phyloP scores from a whole-genome alignment of 30 jellyfish, hydroid and myxozoan genomes.

The Cassiopea xamachana region DNA sequence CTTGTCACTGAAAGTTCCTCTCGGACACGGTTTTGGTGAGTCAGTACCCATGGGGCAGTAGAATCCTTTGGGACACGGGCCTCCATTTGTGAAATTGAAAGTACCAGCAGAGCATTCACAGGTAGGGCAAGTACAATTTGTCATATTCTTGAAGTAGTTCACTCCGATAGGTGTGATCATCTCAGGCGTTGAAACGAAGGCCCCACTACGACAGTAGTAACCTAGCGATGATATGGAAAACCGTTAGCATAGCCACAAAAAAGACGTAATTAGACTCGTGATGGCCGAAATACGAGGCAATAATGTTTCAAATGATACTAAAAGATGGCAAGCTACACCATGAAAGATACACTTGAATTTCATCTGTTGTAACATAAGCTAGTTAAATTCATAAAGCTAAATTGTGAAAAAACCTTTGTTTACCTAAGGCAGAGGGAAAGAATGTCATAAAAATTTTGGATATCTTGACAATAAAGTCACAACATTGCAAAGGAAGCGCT shows the following conservation, averaged over 20 bases:
- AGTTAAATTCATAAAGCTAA: too few species aligned
- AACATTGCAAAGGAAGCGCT: too few species aligned
- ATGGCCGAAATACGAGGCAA: too few species aligned
- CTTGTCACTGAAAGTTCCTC: slow-evolving; percentile 90
- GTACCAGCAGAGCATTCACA: slow-evolving; percentile 89
- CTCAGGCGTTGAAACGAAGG: slow-evolving; percentile 94
- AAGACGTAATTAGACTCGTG: background rate
- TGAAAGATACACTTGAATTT: too few species aligned
- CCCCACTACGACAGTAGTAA: slow-evolving; percentile 98
- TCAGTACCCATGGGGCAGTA: slow-evolving; percentile 95
- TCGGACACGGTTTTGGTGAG: slow-evolving; percentile 94
- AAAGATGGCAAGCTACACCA: too few species aligned
- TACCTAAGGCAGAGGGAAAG: too few species aligned
- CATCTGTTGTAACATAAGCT: too few species aligned
- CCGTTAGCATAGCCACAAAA: background rate
- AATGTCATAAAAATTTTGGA: too few species aligned
- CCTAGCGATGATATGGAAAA: slow-evolving; percentile 55
- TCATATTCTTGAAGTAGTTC: slow-evolving; percentile 54
- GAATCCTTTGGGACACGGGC: slow-evolving; percentile 98
- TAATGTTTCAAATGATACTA: too few species aligned
- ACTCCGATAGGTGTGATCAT: slow-evolving; percentile 75
- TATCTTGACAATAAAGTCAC: too few species aligned
- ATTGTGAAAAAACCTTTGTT: too few species aligned
- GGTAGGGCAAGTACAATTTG: slow-evolving; percentile 86
- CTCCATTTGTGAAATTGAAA: slow-evolving; percentile 89